Evolutionary conservation across 2,113 vertebrate species (phyloP), one percentile per base, ranked within the genome.

Genomic region (Mesembrinibis cayennensis): DNA sequence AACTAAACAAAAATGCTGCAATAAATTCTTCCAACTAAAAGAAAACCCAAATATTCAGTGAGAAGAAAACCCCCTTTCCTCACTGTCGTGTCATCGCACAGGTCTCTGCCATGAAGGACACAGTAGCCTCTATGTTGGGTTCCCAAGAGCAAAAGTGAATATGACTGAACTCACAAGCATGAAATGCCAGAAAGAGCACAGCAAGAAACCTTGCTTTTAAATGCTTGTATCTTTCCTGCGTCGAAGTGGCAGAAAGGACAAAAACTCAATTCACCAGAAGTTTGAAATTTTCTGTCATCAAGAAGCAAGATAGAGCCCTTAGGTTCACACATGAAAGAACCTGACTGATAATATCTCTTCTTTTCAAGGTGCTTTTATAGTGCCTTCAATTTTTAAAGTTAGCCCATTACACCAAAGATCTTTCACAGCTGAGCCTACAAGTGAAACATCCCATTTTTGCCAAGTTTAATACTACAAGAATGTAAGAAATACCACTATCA

Each of bases 121-220:
- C 1, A 0, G 29, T 13, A 70, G 29, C 32, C 40, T 34, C 58
- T 42, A 3, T 2, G 0, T 10, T 21, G 59, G 23, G 10, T 44
- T 73, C 66, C 40, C 58, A 61, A 9, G 9, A 49, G n/a, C 42
- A 73, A 38, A 78, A 34, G 4, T 38, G 63, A 55, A 26, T 3
- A 20, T 4, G 32, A 22, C n/a, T 26, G 55, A 74, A 61, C 40
- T 59, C 7, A 25, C 2, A 44, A 53, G 22, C 26, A 10, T 12
- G 14, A 83, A 61, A 49, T 3, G 5, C 26, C 69, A 84, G 21
- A 8, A 50, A 30, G 17, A 70, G 27, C 10, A 34, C 6, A 45
- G 56, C 13, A 44, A 82, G 44, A 52, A 5, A 2, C 11, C 4
- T 76, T 78, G 26, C 26, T 58, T 66, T 82, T n/a, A 29, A 76